Evolutionary conservation across 2,113 vertebrate species (phyloP).

Genomic region (Panthera leo): DNA sequence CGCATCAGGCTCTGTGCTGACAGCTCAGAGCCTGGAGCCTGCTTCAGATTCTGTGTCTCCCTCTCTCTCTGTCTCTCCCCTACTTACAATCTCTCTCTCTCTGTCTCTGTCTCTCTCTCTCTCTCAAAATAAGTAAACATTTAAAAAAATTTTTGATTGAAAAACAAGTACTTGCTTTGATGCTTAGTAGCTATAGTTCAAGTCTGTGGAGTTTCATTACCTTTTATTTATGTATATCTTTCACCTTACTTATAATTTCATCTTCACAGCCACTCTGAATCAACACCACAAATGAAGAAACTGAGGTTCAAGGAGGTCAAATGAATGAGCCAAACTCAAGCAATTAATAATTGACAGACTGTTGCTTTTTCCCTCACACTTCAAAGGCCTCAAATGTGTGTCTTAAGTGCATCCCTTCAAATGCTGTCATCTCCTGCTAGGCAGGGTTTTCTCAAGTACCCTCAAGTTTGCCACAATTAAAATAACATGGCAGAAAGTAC

Average conservation of each 20-base stretch:
- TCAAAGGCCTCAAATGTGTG: background rate
- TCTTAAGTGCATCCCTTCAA: background rate
- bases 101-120: too few species aligned
- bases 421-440: background rate
- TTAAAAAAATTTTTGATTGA: background rate
- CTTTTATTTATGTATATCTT: background rate
- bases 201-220: background rate
- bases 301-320: background rate
- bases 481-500: background rate
- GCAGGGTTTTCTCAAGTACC: background rate
- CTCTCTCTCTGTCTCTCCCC: too few species aligned
- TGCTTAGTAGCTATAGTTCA: background rate
- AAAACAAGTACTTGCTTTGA: background rate
- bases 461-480: background rate
- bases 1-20: too few species aligned
- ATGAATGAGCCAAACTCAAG: background rate
- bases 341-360: background rate
- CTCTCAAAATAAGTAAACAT: too few species aligned
- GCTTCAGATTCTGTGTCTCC: too few species aligned
- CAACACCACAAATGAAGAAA: background rate
- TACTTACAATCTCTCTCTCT: too few species aligned
- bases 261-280: background rate
- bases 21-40: too few species aligned
- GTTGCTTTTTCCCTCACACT: background rate
- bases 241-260: background rate